Evolutionary conservation across 53 echinoderm and acorn worm genomes (phyloP).

Genomic region (Antedon mediterranea): DNA sequence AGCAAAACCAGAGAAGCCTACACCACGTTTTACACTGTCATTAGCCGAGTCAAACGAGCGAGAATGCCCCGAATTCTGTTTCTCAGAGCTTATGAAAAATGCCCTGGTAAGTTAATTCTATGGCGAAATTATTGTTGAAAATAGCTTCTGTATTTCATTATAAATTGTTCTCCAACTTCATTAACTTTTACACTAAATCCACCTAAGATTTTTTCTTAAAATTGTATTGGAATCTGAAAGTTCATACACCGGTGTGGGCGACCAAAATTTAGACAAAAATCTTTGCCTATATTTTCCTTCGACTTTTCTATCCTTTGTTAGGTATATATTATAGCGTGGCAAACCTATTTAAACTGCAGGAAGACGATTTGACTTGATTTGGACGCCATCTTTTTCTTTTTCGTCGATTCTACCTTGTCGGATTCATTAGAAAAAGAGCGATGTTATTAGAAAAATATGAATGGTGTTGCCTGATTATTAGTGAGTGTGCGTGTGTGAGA

Average conservation of each 20-base stretch:
- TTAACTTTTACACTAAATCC: neutral
- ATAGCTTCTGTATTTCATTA: neutral
- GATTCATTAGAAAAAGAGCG: neutral
- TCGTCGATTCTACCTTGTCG: slow-evolving; percentile 14
- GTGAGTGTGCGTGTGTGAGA: neutral
- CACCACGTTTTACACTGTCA: slow-evolving; percentile 59
- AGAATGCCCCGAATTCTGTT: slow-evolving; percentile 84
- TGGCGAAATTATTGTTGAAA: slow-evolving; percentile 7
- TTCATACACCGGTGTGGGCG: neutral
- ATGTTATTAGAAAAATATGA: neutral
- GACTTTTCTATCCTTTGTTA: slow-evolving; percentile 11
- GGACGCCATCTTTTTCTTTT: slow-evolving; percentile 50
- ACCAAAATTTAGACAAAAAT: neutral
- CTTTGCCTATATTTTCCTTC: neutral
- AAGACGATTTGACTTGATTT: slow-evolving; percentile 42
- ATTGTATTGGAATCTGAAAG: neutral
- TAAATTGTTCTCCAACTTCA: neutral
- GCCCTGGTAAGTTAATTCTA: slow-evolving; percentile 71
- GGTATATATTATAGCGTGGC: slow-evolving; percentile 21
- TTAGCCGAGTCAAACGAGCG: slow-evolving; percentile 80
- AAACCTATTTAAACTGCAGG: slow-evolving; percentile 37
- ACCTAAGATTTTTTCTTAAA: neutral
- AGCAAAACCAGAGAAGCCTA: slow-evolving; percentile 56
- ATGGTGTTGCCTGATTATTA: neutral
- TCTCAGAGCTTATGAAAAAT: slow-evolving; percentile 79